These are phyloP conservation scores for Ypsolopha scabrella DNA, from an alignment of 2,888 invertebrate species.

Conservation along the genomic window DNA sequence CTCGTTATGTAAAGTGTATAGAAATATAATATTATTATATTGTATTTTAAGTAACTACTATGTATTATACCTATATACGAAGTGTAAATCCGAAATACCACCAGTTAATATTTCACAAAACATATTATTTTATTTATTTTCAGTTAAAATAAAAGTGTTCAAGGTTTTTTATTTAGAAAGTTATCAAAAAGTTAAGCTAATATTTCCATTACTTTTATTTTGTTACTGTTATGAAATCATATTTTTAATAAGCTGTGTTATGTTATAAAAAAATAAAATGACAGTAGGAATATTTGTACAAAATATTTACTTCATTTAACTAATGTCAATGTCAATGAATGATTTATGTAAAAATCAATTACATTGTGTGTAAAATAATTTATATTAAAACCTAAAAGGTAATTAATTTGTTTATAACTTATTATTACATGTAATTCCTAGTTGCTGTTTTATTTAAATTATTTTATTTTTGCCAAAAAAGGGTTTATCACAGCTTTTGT, in stretches of 20 bases:
- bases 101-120: no score
- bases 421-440: no score
- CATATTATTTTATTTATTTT: no score
- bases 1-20: no score
- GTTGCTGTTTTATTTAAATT: no score
- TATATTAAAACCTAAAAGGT: slow-evolving; percentile 63
- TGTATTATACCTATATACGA: no score
- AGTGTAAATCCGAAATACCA: no score
- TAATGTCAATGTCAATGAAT: slow-evolving; percentile 58
- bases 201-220: slow-evolving; percentile 39
- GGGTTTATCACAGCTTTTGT: no score
- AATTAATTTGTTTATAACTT: slow-evolving; percentile 16
- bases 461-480: no score
- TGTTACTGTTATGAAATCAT: slow-evolving; percentile 17
- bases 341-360: slow-evolving; percentile 59
- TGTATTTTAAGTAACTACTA: no score
- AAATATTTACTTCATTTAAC: slow-evolving; percentile 54
- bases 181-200: slow-evolving; percentile 31
- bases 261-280: slow-evolving; percentile 44
- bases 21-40: no score
- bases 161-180: slow-evolving; percentile 35
- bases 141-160: background rate
- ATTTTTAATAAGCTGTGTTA: slow-evolving; percentile 21
- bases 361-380: slow-evolving; percentile 49
- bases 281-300: slow-evolving; percentile 45